These are phyloP conservation scores for Drosophila prostipennis DNA, from an alignment of 2,888 invertebrate genomes.

Conservation along the genomic window DNA sequence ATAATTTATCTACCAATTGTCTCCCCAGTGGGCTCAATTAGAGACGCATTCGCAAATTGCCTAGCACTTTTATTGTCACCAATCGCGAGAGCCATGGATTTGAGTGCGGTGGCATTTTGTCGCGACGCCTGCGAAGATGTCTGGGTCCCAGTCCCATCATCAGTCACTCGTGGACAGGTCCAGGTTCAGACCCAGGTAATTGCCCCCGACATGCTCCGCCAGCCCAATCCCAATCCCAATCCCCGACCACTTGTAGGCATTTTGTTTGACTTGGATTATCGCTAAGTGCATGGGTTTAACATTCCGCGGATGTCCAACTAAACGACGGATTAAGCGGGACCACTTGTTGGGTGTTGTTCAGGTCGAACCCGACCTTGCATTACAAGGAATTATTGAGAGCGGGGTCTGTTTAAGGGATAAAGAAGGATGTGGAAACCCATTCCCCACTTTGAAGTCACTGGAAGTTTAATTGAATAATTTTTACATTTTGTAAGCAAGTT, in stretches of 20 bases:
- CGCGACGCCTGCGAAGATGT: constrained; percentile 68
- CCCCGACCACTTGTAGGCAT: constrained; percentile 66
- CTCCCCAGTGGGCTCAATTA: constrained; percentile 62
- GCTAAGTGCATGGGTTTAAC: constrained; percentile 70
- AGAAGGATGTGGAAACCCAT: too few relatives aligned
- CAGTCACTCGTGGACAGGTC: constrained; percentile 58
- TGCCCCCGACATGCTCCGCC: constrained; percentile 76
- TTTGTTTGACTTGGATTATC: constrained; percentile 75
- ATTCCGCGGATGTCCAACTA: constrained; percentile 62
- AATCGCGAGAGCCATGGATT: constrained; percentile 37
- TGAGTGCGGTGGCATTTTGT: constrained; percentile 75
- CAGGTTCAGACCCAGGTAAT: constrained; percentile 66
- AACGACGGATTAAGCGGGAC: constrained; percentile 50
- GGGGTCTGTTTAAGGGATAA: background rate
- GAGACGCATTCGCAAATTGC: constrained; percentile 75
- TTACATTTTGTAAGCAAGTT: background rate
- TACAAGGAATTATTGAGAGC: constrained; percentile 20
- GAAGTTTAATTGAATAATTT: background rate
- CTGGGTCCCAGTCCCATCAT: constrained; percentile 46
- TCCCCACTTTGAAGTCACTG: background rate
- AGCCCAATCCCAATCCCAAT: background rate
- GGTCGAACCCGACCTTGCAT: constrained; percentile 25
- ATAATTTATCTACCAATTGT: constrained; percentile 19
- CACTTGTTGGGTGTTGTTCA: constrained; percentile 30
- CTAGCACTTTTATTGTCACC: constrained; percentile 78